These are phyloP conservation scores for Hippocampus abdominalis DNA, from an alignment of 2,113 vertebrate genomes.

Conservation along the genomic window DNA sequence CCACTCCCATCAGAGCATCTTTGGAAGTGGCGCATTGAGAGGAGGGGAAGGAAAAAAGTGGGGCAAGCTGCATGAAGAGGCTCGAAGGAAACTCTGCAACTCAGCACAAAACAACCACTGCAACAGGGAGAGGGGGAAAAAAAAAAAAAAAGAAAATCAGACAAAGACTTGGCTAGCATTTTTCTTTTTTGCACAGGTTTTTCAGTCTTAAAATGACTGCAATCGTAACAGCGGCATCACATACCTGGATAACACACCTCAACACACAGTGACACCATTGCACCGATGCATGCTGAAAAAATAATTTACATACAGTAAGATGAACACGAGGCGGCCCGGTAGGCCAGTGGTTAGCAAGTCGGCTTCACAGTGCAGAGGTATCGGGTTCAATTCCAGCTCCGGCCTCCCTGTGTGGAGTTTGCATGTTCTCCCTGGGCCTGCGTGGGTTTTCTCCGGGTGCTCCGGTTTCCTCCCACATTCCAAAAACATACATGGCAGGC, in stretches of 20 bases:
- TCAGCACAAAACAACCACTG: conserved; percentile 38
- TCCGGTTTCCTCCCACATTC: too few species aligned
- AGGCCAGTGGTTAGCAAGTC: too few species aligned
- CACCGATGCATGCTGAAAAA: background rate
- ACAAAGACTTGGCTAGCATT: conserved; percentile 4
- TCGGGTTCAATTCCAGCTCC: too few species aligned
- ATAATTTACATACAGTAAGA: background rate
- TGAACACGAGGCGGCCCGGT: too few species aligned
- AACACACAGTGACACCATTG: background rate
- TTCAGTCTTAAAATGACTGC: background rate
- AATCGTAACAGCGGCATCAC: background rate
- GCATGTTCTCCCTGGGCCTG: too few species aligned
- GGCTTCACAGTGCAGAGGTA: too few species aligned
- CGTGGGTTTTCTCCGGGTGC: too few species aligned
- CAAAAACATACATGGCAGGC: too few species aligned
- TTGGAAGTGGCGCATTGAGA: conserved; percentile 38
- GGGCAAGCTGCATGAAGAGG: conserved; percentile 41
- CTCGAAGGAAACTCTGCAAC: conserved; percentile 35
- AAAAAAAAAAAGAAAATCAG: background rate
- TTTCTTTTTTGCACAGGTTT: too few species aligned
- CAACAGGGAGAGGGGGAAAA: background rate
- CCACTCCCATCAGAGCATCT: conserved; percentile 19
- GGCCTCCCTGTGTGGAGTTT: too few species aligned
- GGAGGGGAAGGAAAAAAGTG: conserved; percentile 27
- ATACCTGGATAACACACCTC: background rate